A percentile compares a stretch with the other conserved stretches of the same genome.
Evolutionary conservation across 2,888 invertebrate genomes (phyloP).

Genomic region (Lacanobia wlatinum): DNA sequence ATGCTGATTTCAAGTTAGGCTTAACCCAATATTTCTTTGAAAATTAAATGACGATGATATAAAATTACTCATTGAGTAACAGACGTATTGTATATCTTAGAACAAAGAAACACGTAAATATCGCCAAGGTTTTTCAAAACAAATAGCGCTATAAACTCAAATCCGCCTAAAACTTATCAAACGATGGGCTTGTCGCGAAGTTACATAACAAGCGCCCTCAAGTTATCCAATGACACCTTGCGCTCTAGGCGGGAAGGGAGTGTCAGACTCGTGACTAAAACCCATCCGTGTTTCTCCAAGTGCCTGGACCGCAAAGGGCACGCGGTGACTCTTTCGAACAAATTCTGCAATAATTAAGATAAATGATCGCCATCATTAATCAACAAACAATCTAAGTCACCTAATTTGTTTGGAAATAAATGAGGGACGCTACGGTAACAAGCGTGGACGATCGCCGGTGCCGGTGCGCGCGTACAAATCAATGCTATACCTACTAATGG

Average conservation of each 20-base stretch:
- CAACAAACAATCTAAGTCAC: constrained; percentile 18
- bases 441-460: constrained; percentile 39
- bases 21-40: not conserved
- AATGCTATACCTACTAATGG: constrained; percentile 74
- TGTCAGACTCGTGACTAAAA: too few species aligned
- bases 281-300: too few species aligned
- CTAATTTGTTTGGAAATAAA: constrained; percentile 42
- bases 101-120: too few species aligned
- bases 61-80: not conserved
- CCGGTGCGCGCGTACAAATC: constrained; percentile 65
- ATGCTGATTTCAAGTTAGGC: too few species aligned
- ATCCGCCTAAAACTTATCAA: not conserved
- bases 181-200: not conserved
- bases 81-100: not conserved
- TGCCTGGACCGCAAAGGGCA: too few species aligned
- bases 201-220: constrained; percentile 12
- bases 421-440: constrained; percentile 50
- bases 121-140: not conserved
- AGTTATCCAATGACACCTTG: not conserved
- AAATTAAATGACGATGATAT: not conserved
- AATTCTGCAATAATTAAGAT: not conserved
- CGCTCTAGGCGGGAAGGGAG: too few species aligned
- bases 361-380: constrained; percentile 12
- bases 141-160: not conserved
- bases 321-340: too few species aligned